A percentile compares a stretch with the other conserved stretches of the same genome.
phyloP scores from a whole-genome alignment of 2,113 vertebrate species.

The Cebidichthys violaceus region DNA sequence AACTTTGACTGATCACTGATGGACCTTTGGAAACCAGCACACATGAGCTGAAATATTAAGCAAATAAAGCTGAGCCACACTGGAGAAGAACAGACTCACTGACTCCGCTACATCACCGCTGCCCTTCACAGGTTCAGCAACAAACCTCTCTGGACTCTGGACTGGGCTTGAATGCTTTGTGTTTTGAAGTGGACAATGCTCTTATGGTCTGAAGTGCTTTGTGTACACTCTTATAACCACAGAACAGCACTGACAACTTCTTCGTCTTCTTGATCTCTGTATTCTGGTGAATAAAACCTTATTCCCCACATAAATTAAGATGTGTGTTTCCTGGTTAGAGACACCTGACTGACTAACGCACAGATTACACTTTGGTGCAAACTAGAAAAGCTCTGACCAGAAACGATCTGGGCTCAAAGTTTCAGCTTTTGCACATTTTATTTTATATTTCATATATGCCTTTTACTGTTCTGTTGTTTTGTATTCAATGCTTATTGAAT shows the following conservation, averaged over 20 bases:
- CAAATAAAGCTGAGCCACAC: constrained; percentile 1
- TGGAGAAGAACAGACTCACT: background rate
- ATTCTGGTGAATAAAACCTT: constrained; percentile 8
- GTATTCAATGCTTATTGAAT: constrained; percentile 36
- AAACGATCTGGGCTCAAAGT: background rate
- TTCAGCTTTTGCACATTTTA: constrained; percentile 37
- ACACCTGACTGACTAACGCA: background rate
- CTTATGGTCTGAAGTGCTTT: constrained; percentile 8
- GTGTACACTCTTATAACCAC: constrained; percentile 3
- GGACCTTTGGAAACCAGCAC: constrained; percentile 44
- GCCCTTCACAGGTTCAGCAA: background rate
- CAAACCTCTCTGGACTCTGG: constrained; percentile 20
- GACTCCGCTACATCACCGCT: background rate
- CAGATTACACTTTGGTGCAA: background rate
- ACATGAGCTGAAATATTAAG: constrained; percentile 5
- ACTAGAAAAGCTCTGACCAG: constrained; percentile 8
- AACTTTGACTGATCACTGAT: constrained; percentile 28
- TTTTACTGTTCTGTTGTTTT: constrained; percentile 43
- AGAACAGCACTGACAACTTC: constrained; percentile 26
- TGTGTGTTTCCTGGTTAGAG: background rate
- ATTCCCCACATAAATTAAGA: background rate
- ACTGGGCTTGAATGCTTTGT: constrained; percentile 34
- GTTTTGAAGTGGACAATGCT: constrained; percentile 17
- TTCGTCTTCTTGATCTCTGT: background rate
- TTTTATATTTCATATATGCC: constrained; percentile 46